Base-by-base conservation (phyloP, 2,888 invertebrate species). In the Monopis laevigella region DNA sequence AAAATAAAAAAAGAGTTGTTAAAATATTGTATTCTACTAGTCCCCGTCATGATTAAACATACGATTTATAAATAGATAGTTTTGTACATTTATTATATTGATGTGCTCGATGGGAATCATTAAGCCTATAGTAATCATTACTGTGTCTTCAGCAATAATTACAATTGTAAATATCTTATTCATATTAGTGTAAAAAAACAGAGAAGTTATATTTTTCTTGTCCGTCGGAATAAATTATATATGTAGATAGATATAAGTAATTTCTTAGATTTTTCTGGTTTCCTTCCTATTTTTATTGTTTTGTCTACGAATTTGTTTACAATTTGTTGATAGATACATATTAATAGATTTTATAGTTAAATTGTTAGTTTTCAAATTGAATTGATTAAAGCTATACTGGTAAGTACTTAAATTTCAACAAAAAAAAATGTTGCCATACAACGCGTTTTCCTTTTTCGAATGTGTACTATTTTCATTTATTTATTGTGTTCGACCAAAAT, bases 131-230 rank as follows among this genome's bases (percentile, higher is more conserved):
- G 62, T 57, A 54, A 68, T 64, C 58, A 62, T 62, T 62, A 67
- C 56, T 55, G 62, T 54, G 63, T 70, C 67, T 74, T 68, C 75
- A 80, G 77, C 77, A 80, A 80, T 78, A 77, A 77, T 46, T 60
- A 62, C 72, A 73, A 64, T 53, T 78, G 77, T 78, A 80, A 70
- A 78, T 78, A 78, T 61, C 61, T 53, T 56, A 67, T 35, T 65
- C 55, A 61, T 59, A 62, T 63, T 65, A n/a, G 68, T 75, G 70
- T 77, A 73, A 62, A 67, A 67, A 56, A 53, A 65, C 65, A 75
- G 69, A 77, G 65, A 59, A 61, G 62, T 57, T 74, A 77, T 77
- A 74, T 77, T 80, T 78, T 80, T 78, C 73, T 74, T 70, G 73
- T 59, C 60, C 56, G 58, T 6, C n/a, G 12, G 28, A 32, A n/a